Evolutionary conservation across 2,888 invertebrate genomes (phyloP), one percentile per base, ranked within the genome.

Genomic region (Lasiommata megera): DNA sequence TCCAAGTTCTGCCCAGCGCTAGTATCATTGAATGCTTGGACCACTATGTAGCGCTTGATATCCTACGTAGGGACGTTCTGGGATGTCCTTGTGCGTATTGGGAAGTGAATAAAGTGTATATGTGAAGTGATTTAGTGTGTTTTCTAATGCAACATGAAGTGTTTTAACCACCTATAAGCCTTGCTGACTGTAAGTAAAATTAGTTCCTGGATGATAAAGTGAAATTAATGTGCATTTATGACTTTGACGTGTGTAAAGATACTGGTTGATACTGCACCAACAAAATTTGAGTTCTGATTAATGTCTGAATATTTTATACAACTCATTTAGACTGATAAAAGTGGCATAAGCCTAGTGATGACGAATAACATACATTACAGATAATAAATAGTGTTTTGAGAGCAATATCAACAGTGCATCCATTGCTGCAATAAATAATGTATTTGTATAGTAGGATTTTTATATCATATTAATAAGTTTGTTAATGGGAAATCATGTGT

Each of bases 1-100:
- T 94, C 96, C 0, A 92, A 95, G 67, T 71, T 94, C 40, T 93
- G 95, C 83, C 95, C 96, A 12, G 77, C 83, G 66, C 70, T 96
- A 17, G 93, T 94, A 0, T 61, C 71, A 0, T 55, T 77, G 1
- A 57, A 60, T 0, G 1, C 73, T 0, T 87, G 83, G 82, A 56
- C 36, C 17, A 31, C 36, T 63, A 72, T 81, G 67, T 88, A 88
- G 88, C 88, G 83, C 17, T 56, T 72, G 60, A 68, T 78, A 6
- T 51, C 65, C 0, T 70, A 74, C 65, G 66, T 73, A 40, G 69
- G 72, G 29, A 68, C 80, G 3, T 64, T 77, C 28, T 84, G 83
- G 82, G 73, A 74, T 43, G 54, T 84, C 7, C 60, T 76, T 34
- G 67, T 74, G 50, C 67, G 65, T 52, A 44, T 60, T 9, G 52